Conservation (phyloP, 1,140 invertebrate species). For the Onthophagus taurus region DNA sequence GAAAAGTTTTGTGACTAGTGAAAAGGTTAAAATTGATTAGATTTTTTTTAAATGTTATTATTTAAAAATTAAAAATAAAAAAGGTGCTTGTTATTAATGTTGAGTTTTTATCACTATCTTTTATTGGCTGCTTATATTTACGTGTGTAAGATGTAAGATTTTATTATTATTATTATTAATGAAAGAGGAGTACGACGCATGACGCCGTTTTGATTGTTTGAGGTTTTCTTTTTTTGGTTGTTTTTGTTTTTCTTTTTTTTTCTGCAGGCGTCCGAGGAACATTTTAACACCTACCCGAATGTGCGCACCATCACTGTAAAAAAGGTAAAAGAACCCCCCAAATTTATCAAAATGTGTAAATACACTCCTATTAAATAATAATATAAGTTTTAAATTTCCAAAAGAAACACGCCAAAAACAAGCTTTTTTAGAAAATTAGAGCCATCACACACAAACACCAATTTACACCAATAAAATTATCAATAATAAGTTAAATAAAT, state of each 20-base stretch:
- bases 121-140: too few species aligned
- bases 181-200: too few species aligned
- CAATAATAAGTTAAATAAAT: neutral
- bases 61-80: too few species aligned
- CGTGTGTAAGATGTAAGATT: too few species aligned
- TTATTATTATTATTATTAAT: too few species aligned
- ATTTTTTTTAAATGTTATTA: too few species aligned
- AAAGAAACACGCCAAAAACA: neutral
- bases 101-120: too few species aligned
- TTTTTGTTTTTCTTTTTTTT: conserved; percentile 26
- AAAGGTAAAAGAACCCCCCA: conserved; percentile 56
- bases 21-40: too few species aligned
- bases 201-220: conserved; percentile 2
- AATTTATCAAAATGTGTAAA: conserved; percentile 29
- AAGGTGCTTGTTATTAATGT: too few species aligned
- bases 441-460: neutral
- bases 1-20: too few species aligned
- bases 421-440: neutral
- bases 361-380: neutral
- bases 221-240: neutral
- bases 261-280: conserved; percentile 58
- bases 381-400: neutral
- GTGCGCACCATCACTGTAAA: conserved; percentile 65
- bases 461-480: neutral
- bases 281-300: conserved; percentile 59